These are phyloP conservation scores for Oreonectes daqikongensis DNA, from an alignment of 2,797 vertebrate species.

Conservation along the genomic window DNA sequence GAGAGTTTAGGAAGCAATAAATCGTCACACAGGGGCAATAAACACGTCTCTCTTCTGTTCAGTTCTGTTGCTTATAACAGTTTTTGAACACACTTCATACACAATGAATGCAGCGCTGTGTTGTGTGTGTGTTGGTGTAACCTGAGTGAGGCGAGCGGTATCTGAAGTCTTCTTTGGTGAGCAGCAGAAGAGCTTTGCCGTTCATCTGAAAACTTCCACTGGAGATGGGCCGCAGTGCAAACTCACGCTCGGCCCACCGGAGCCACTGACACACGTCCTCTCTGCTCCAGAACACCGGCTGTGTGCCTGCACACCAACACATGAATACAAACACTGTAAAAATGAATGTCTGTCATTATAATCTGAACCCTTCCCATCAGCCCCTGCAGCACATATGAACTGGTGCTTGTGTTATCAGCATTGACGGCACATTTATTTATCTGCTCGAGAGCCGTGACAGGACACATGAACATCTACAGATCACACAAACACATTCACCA, in stretches of 20 bases:
- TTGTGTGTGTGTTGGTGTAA: constrained; percentile 61
- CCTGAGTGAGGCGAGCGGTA: constrained; percentile 95
- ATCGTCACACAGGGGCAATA: too few relatives aligned
- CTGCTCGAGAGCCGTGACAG: too few relatives aligned
- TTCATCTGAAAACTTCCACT: constrained; percentile 97
- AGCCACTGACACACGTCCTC: constrained; percentile 96
- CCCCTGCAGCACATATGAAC: background rate
- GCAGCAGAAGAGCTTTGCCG: constrained; percentile 93
- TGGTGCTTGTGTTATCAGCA: background rate
- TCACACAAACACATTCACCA: background rate
- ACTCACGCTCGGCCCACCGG: constrained; percentile 94
- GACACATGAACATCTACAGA: background rate
- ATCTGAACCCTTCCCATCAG: background rate
- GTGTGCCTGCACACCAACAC: constrained; percentile 80
- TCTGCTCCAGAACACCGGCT: constrained; percentile 92
- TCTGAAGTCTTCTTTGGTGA: constrained; percentile 99
- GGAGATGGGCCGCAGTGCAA: constrained; percentile 90
- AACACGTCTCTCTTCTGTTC: too few relatives aligned
- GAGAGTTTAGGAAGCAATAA: too few relatives aligned
- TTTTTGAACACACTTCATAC: too few relatives aligned
- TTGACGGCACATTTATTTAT: background rate
- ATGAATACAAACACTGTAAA: background rate
- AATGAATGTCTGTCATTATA: background rate
- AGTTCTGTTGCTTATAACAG: too few relatives aligned
- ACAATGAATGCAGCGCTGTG: too few relatives aligned